These are phyloP conservation scores for Caenorhabditis remanei DNA, from an alignment of 1,140 invertebrate genomes.

Conservation along the genomic window DNA sequence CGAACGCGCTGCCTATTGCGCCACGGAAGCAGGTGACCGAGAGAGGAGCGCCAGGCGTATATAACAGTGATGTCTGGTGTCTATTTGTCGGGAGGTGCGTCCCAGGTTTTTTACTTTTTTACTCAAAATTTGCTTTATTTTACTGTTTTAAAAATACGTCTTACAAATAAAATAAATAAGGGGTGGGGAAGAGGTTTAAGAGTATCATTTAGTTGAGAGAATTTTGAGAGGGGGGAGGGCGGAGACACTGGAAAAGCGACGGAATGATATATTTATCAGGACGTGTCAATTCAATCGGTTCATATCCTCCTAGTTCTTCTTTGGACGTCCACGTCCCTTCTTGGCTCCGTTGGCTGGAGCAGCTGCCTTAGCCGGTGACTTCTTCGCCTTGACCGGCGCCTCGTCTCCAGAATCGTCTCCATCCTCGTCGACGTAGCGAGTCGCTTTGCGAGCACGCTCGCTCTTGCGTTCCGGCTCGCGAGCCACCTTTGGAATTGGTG, in stretches of 20 bases:
- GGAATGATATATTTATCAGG: not conserved
- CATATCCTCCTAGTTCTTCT: not conserved
- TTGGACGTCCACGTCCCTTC: slow-evolving; percentile 35
- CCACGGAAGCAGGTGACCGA: slow-evolving; percentile 57
- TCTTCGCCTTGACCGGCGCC: not conserved
- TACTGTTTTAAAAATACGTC: too few species aligned
- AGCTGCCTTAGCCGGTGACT: not conserved
- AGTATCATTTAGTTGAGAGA: not conserved
- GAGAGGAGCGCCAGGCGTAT: too few species aligned
- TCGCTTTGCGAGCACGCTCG: not conserved
- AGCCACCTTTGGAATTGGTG: not conserved
- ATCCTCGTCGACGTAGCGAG: not conserved
- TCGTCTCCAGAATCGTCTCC: not conserved
- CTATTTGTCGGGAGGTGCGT: too few species aligned
- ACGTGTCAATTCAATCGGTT: not conserved
- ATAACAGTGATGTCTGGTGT: too few species aligned
- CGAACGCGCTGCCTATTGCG: slow-evolving; percentile 72
- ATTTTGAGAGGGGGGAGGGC: not conserved
- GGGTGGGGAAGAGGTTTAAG: not conserved
- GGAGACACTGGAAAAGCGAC: not conserved
- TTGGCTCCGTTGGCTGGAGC: not conserved
- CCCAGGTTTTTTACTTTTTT: too few species aligned
- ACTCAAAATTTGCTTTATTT: too few species aligned
- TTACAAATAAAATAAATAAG: too few species aligned
- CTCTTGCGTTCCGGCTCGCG: slow-evolving; percentile 6